phyloP scores from a whole-genome alignment of 2,113 vertebrate genomes.

The Coregonus clupeaformis region DNA sequence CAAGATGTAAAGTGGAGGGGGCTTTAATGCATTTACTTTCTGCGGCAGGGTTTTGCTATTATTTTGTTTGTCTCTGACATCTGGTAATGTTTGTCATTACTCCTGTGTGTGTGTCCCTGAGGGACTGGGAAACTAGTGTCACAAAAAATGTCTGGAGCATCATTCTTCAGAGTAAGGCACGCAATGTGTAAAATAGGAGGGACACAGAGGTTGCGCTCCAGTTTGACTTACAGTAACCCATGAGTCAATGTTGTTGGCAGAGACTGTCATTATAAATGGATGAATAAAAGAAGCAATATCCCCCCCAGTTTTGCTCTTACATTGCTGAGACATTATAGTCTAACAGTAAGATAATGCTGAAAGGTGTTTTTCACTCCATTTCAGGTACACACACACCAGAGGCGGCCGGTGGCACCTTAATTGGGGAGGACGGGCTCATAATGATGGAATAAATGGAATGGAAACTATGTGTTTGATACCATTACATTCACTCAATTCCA shows the following conservation, averaged over 20 bases:
- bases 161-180: conserved; percentile 13
- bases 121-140: conserved; percentile 40
- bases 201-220: not conserved
- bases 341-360: not conserved
- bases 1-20: no score
- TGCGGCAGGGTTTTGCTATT: not conserved
- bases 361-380: not conserved
- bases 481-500: no score
- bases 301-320: not conserved
- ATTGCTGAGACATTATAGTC: not conserved
- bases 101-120: conserved; percentile 29
- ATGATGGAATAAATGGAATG: no score
- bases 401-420: no score
- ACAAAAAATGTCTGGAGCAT: conserved; percentile 12
- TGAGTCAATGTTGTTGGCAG: not conserved
- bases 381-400: not conserved
- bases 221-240: not conserved
- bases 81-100: conserved; percentile 26
- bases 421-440: no score
- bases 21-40: no score
- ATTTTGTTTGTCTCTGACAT: conserved; percentile 46
- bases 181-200: not conserved
- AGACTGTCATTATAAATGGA: not conserved
- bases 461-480: no score
- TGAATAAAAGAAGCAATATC: not conserved